phyloP scores from a whole-genome alignment of 2,113 vertebrate genomes.

The Gambusia affinis region DNA sequence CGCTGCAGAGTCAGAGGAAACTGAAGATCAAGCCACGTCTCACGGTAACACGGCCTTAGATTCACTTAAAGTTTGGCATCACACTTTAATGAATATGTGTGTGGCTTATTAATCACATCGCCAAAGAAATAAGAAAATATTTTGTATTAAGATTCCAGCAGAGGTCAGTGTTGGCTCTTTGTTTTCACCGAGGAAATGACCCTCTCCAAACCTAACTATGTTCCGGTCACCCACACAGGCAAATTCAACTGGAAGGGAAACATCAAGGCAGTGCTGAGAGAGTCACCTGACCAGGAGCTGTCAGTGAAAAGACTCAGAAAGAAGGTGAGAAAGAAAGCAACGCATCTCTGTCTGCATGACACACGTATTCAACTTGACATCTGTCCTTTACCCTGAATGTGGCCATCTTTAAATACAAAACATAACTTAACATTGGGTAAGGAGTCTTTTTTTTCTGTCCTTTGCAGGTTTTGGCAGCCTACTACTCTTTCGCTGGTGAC shows the following conservation, averaged over 20 bases:
- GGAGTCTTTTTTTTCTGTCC: not conserved
- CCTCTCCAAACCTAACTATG: constrained; percentile 8
- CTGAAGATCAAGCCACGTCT: constrained; percentile 47
- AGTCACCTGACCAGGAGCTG: constrained; percentile 88
- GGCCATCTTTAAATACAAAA: not conserved
- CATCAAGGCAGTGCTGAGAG: constrained; percentile 88
- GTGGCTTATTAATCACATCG: not conserved
- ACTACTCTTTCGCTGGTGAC: constrained; percentile 80
- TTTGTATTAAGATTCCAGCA: constrained; percentile 34
- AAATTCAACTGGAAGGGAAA: constrained; percentile 99
- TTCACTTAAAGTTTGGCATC: not conserved
- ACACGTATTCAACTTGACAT: not conserved
- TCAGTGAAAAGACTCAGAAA: constrained; percentile 91
- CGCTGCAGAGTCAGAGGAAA: constrained; percentile 40
- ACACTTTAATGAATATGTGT: not conserved
- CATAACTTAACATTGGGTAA: not conserved
- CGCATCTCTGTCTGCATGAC: not conserved
- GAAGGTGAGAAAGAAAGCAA: constrained; percentile 82
- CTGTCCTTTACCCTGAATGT: not conserved
- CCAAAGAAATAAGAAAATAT: not conserved
- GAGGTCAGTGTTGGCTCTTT: constrained; percentile 50
- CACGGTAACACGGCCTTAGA: constrained; percentile 55
- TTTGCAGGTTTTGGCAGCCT: constrained; percentile 89
- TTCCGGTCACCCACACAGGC: constrained; percentile 71
- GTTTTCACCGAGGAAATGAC: not conserved